These are phyloP conservation scores for Chelon labrosus DNA, from an alignment of 2,797 vertebrate genomes.

Conservation along the genomic window DNA sequence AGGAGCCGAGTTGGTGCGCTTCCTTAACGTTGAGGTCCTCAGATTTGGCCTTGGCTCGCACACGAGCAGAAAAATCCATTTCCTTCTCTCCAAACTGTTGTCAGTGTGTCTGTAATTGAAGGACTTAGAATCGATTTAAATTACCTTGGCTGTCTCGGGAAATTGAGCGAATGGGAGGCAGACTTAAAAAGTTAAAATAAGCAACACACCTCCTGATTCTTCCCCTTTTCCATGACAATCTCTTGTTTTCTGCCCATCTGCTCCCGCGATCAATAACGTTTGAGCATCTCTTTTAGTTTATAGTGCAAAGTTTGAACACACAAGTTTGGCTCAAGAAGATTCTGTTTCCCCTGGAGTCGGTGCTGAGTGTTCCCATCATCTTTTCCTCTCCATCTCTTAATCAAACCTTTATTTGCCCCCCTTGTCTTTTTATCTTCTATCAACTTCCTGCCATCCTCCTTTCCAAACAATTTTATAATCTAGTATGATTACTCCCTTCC, in stretches of 20 bases:
- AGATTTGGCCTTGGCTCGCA: slow-evolving; percentile 73
- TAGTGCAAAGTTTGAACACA: slow-evolving; percentile 28
- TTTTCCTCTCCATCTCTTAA: not conserved
- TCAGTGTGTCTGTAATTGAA: slow-evolving; percentile 80
- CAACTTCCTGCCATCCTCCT: no score
- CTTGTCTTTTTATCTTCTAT: no score
- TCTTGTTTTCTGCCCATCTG: slow-evolving; percentile 49
- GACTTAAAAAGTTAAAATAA: slow-evolving; percentile 70
- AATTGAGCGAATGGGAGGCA: slow-evolving; percentile 61
- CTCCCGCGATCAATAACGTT: slow-evolving; percentile 40
- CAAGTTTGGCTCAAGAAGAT: not conserved
- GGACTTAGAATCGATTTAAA: slow-evolving; percentile 83
- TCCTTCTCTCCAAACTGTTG: slow-evolving; percentile 75
- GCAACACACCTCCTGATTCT: slow-evolving; percentile 51
- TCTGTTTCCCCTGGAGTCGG: slow-evolving; percentile 17
- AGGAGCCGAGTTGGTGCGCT: slow-evolving; percentile 20
- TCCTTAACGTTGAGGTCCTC: slow-evolving; percentile 42
- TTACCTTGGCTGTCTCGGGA: slow-evolving; percentile 76
- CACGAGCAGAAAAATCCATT: slow-evolving; percentile 78
- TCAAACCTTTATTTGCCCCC: no score
- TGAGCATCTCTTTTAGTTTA: slow-evolving; percentile 28
- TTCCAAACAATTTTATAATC: no score
- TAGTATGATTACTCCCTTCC: no score
- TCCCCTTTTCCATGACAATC: slow-evolving; percentile 54
- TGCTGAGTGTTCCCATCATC: not conserved